phyloP scores from a whole-genome alignment of 2,113 vertebrate species.

The Falcunculus frontatus region DNA sequence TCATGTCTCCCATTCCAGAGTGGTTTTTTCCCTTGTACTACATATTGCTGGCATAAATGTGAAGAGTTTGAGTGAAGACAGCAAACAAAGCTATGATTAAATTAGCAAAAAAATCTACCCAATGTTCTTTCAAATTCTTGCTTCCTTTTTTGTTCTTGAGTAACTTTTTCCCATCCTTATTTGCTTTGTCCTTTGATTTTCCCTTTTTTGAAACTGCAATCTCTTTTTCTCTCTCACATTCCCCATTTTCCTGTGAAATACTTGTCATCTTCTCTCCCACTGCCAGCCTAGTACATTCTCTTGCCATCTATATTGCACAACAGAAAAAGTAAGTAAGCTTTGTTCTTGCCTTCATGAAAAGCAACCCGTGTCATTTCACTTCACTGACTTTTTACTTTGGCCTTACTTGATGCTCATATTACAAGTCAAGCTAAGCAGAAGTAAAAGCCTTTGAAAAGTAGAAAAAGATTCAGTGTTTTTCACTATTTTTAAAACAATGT shows the following conservation, averaged over 20 bases:
- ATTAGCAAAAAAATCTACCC: background rate
- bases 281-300: background rate
- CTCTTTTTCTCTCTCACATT: background rate
- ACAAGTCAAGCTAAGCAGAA: background rate
- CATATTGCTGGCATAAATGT: background rate
- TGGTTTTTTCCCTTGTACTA: background rate
- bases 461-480: background rate
- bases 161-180: background rate
- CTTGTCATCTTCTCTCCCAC: background rate
- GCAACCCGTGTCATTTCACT: background rate
- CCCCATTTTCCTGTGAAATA: background rate
- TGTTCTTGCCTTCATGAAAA: background rate
- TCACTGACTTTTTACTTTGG: background rate
- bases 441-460: background rate
- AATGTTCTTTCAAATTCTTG: background rate
- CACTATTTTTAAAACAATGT: background rate
- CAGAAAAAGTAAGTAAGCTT: background rate
- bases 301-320: background rate
- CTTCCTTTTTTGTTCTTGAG: background rate
- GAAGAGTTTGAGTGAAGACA: background rate
- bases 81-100: background rate
- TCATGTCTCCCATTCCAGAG: constrained; percentile 30
- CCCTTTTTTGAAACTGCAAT: background rate
- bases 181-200: background rate
- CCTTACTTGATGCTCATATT: background rate